These are phyloP conservation scores for Leptoclinus maculatus DNA, from an alignment of 2,797 vertebrate genomes.

Conservation along the genomic window DNA sequence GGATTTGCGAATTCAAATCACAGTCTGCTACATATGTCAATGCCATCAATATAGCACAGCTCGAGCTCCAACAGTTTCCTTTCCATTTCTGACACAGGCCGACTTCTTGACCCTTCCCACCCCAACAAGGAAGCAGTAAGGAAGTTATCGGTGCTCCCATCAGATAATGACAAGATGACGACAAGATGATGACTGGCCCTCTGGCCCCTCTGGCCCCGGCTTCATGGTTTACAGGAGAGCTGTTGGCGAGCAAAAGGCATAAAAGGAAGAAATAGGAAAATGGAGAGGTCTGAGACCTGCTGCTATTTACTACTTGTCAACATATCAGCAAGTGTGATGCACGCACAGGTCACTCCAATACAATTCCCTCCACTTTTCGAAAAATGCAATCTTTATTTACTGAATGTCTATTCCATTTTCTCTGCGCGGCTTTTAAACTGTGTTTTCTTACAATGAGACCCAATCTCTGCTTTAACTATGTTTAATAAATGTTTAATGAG, in stretches of 20 bases:
- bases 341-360: slow-evolving; percentile 36
- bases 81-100: slow-evolving; percentile 56
- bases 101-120: slow-evolving; percentile 61
- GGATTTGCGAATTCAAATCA: slow-evolving; percentile 79
- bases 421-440: slow-evolving; percentile 45
- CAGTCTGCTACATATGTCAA: slow-evolving; percentile 80
- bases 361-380: slow-evolving; percentile 45
- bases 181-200: slow-evolving; percentile 69
- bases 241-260: slow-evolving; percentile 53
- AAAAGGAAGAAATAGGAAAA: slow-evolving; percentile 28
- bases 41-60: slow-evolving; percentile 73
- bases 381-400: slow-evolving; percentile 41
- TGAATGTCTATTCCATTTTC: slow-evolving; percentile 15
- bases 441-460: slow-evolving; percentile 42
- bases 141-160: slow-evolving; percentile 67
- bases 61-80: slow-evolving; percentile 47
- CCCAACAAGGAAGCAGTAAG: slow-evolving; percentile 59
- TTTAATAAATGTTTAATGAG: slow-evolving; percentile 78
- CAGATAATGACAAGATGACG: slow-evolving; percentile 77
- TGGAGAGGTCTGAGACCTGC: slow-evolving; percentile 21
- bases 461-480: slow-evolving; percentile 56
- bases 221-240: slow-evolving; percentile 66
- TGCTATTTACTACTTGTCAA: slow-evolving; percentile 60
- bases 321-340: slow-evolving; percentile 55
- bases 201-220: slow-evolving; percentile 62